Percentiles rank a stretch among this genome's conserved stretches.
phyloP scores from a whole-genome alignment of 2,113 vertebrate species.

The Oncorhynchus gorbuscha region DNA sequence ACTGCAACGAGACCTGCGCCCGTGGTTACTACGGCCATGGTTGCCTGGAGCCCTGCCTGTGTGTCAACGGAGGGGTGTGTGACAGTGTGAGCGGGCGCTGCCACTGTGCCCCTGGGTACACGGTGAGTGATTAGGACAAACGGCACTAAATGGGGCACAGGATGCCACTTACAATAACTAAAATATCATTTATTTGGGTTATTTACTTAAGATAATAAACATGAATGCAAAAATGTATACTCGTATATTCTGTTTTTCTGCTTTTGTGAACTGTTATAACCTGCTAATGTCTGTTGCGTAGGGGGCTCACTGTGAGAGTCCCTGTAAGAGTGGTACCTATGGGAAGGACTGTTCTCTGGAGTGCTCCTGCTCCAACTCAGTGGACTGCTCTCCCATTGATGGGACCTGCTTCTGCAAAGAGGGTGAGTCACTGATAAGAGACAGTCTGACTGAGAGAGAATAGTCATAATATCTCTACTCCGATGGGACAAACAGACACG shows the following conservation, averaged over 20 bases:
- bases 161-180: not conserved
- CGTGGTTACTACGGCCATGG: constrained; percentile 78
- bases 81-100: constrained; percentile 80
- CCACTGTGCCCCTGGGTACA: constrained; percentile 82
- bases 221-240: too few species aligned
- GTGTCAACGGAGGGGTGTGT: constrained; percentile 86
- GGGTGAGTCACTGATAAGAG: constrained; percentile 66
- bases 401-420: constrained; percentile 89
- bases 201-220: too few species aligned
- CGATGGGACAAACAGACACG: not conserved
- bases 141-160: not conserved
- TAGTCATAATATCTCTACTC: not conserved
- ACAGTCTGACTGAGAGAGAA: not conserved
- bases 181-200: not conserved
- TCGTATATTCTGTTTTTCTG: not conserved
- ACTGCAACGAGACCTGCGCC: constrained; percentile 89
- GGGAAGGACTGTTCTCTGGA: constrained; percentile 78
- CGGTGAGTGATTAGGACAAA: constrained; percentile 66
- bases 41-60: constrained; percentile 87
- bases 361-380: constrained; percentile 80
- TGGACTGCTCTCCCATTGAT: constrained; percentile 82
- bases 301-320: constrained; percentile 83
- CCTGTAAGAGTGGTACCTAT: constrained; percentile 77
- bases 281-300: constrained; percentile 46
- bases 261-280: not conserved